These are phyloP conservation scores for Heliconius hortense DNA, from an alignment of 2,888 invertebrate genomes.

Conservation along the genomic window DNA sequence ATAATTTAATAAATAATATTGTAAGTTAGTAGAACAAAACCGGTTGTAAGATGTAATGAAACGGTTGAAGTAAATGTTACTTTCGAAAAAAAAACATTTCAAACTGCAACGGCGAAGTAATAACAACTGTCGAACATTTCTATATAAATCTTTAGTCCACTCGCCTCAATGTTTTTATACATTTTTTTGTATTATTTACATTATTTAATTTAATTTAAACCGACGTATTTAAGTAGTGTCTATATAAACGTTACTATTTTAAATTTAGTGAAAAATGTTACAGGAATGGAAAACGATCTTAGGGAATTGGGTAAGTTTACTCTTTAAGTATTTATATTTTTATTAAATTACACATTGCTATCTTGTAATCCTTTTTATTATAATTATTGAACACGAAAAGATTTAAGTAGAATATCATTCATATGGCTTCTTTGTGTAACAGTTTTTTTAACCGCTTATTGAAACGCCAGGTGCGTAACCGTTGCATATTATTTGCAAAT, in stretches of 20 bases:
- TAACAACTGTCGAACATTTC: conserved; percentile 44
- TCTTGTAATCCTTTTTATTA: conserved; percentile 11
- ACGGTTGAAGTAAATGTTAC: conserved; percentile 20
- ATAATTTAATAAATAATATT: neutral
- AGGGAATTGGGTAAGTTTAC: conserved; percentile 68
- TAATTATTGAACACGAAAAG: conserved; percentile 12
- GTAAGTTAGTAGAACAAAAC: neutral
- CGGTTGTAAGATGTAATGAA: neutral
- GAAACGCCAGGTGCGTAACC: conserved; percentile 30
- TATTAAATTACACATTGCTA: conserved; percentile 5
- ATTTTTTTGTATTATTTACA: conserved; percentile 37
- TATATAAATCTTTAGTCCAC: conserved; percentile 50
- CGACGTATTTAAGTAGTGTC: conserved; percentile 33
- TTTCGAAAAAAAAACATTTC: conserved; percentile 52
- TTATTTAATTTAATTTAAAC: conserved; percentile 27
- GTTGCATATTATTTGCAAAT: conserved; percentile 18
- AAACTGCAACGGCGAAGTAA: conserved; percentile 69
- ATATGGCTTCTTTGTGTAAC: conserved; percentile 26
- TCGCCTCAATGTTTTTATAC: conserved; percentile 54
- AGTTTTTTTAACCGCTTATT: conserved; percentile 19
- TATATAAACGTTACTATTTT: conserved; percentile 11
- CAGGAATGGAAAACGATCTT: conserved; percentile 73
- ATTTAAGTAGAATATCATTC: conserved; percentile 3
- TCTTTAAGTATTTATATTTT: neutral
- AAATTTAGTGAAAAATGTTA: conserved; percentile 56